phyloP scores from a whole-genome alignment of 2,797 vertebrate species.

The Darevskia mixta region DNA sequence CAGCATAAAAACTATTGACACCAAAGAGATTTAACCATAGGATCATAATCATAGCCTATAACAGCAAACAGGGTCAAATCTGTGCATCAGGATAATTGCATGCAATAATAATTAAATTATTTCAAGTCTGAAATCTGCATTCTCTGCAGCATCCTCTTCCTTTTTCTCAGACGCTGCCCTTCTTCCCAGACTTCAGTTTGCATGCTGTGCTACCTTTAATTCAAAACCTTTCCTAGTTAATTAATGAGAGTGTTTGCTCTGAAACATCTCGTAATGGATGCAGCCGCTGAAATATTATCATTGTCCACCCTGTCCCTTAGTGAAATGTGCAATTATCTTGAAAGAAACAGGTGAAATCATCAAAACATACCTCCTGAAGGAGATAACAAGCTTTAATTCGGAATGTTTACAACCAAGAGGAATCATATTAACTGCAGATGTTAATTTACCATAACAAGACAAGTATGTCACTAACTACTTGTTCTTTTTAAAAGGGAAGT shows the following conservation, averaged over 20 bases:
- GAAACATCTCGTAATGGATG: conserved; percentile 63
- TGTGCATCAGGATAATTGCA: background rate
- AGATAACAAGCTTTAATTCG: conserved; percentile 72
- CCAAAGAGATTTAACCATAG: too few relatives aligned
- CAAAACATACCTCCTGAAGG: conserved; percentile 62
- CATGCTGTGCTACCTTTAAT: conserved; percentile 45
- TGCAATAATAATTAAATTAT: background rate
- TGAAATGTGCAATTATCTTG: conserved; percentile 68
- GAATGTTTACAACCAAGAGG: conserved; percentile 66
- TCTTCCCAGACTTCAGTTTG: conserved; percentile 8
- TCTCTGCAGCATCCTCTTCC: conserved; percentile 11
- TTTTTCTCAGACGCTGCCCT: conserved; percentile 30
- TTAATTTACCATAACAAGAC: conserved; percentile 74
- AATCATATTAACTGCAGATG: conserved; percentile 71
- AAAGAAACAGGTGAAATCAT: conserved; percentile 64
- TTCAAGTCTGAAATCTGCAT: background rate
- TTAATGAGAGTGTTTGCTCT: conserved; percentile 54
- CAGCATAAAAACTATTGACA: too few relatives aligned
- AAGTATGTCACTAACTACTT: conserved; percentile 67
- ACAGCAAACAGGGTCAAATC: background rate
- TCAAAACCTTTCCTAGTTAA: conserved; percentile 62
- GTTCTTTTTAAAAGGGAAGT: conserved; percentile 70
- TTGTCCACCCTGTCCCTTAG: conserved; percentile 56
- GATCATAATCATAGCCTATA: background rate
- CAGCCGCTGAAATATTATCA: conserved; percentile 65